Evolutionary conservation across 2,888 invertebrate species (phyloP), one percentile per base, ranked within the genome.

Genomic region (Lithophane semibrunnea): DNA sequence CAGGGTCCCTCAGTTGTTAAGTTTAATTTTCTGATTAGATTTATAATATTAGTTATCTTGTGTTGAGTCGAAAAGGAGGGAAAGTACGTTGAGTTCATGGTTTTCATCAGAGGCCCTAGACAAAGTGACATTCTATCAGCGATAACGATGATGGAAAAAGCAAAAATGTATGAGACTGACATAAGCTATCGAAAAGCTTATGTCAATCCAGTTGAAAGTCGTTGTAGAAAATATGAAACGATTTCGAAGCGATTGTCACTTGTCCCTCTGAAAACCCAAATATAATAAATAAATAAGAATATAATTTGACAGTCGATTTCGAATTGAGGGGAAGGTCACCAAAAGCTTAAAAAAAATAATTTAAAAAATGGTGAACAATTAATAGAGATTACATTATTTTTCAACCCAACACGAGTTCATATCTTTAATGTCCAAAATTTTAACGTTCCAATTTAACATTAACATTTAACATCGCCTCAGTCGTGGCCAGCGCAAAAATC

Each of bases 1-100:
- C 94, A 84, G 92, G 93, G 94, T 93, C 94, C 94, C 94, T 92
- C 90, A 90, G 90, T 91, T 91, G 49, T 86, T 84, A 73, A 87
- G 79, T 88, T 87, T 81, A 83, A 86, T 79, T 75, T 79, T 80
- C 75, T 68, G 16, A 64, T 72, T 74, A 82, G 0, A 12, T 77
- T 80, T 64, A 37, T 71, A 65, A 61, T 75, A 24, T 70, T 70
- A 44, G 24, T 72, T 71, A 74, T 61, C 63, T 73, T 77, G 85
- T 79, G 76, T 86, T 75, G 83, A 78, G 70, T 78, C 58, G 66
- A 70, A 83, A 88, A 71, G 21, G 21, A 44, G 29, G 29, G n/a
- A 16, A 42, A 47, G 5, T 52, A 66, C 0, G 13, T 77, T 54
- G 3, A 52, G 49, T 29, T 44, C 47, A 13, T 12, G 9, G 13